These are phyloP conservation scores for Asteroscopus sphinx DNA, from an alignment of 2,888 invertebrate species.

Conservation along the genomic window DNA sequence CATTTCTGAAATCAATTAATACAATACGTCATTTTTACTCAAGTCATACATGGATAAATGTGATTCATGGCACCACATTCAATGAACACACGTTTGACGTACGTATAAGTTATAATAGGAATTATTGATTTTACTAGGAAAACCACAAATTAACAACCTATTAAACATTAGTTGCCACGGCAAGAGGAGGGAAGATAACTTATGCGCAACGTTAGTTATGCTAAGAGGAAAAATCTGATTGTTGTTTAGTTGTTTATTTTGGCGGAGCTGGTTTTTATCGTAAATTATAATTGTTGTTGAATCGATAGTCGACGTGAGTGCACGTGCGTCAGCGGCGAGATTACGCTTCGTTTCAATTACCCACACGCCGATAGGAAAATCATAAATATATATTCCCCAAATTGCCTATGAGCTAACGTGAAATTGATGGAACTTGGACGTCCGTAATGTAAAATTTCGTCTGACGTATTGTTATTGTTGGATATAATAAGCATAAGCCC, in stretches of 20 bases:
- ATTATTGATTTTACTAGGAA: constrained; percentile 23
- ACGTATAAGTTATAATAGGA: background rate
- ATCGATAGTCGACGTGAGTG: constrained; percentile 65
- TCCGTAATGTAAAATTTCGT: constrained; percentile 13
- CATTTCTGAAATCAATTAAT: constrained; percentile 7
- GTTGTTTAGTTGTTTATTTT: constrained; percentile 52
- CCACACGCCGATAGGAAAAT: constrained; percentile 72
- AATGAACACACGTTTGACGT: background rate
- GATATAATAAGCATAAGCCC: constrained; percentile 41
- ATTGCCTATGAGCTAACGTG: constrained; percentile 68
- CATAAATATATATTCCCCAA: constrained; percentile 74
- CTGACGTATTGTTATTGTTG: constrained; percentile 37
- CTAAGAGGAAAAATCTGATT: constrained; percentile 51
- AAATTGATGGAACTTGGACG: constrained; percentile 50
- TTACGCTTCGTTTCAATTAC: constrained; percentile 72
- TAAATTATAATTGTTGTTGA: constrained; percentile 68
- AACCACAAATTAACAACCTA: constrained; percentile 42
- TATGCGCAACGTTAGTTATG: constrained; percentile 18
- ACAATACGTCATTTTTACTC: no score
- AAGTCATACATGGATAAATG: no score
- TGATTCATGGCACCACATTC: no score
- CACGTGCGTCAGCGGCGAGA: constrained; percentile 76
- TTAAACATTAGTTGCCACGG: constrained; percentile 37
- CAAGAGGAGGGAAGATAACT: constrained; percentile 12
- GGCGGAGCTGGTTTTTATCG: constrained; percentile 65